Evolutionary conservation across 1,140 invertebrate species (phyloP).

Genomic region (Calosoma granatense): DNA sequence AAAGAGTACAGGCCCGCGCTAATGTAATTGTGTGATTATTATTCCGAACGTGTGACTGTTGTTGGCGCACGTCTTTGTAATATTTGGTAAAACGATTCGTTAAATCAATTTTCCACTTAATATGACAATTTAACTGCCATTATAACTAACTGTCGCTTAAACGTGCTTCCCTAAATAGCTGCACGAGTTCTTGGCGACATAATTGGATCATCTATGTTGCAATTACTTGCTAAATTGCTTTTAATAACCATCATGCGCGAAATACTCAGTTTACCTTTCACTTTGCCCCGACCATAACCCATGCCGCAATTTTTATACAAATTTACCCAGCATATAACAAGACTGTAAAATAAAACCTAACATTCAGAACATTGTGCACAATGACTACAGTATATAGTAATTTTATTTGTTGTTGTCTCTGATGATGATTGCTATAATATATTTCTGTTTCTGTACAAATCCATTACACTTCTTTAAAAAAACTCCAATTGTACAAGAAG

Average conservation of each 20-base stretch:
- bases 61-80: conserved; percentile 1
- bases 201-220: conserved; percentile 9
- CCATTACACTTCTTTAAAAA: no score
- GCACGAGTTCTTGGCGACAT: conserved; percentile 3
- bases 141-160: conserved; percentile 2
- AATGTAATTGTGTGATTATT: not conserved
- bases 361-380: no score
- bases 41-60: not conserved
- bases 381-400: no score
- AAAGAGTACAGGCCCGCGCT: no score
- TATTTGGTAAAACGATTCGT: conserved; percentile 1
- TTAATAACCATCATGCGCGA: not conserved
- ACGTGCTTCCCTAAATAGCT: conserved; percentile 3
- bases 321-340: no score
- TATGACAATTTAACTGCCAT: conserved; percentile 3
- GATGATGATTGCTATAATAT: no score
- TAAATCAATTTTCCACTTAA: conserved; percentile 9
- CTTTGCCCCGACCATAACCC: no score
- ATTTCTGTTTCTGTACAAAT: no score
- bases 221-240: conserved; percentile 5
- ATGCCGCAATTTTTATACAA: no score
- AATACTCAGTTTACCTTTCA: not conserved
- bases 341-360: no score
- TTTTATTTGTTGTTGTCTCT: no score
- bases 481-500: no score